Percentiles rank a stretch among this genome's conserved stretches.
Evolutionary conservation across 2,888 invertebrate genomes (phyloP).

Genomic region (Dynastes hyllus): DNA sequence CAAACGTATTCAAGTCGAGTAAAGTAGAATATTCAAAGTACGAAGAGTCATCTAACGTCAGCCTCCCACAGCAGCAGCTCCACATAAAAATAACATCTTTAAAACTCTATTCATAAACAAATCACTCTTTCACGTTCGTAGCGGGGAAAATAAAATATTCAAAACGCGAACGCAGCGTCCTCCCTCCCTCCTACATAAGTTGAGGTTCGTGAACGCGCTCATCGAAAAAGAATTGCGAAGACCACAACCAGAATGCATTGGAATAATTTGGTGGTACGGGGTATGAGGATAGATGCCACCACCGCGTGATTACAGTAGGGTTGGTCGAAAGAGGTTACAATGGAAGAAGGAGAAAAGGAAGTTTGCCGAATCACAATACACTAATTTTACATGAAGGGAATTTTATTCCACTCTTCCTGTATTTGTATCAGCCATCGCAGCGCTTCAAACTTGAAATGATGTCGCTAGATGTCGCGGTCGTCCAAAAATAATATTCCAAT

Average conservation of each 20-base stretch:
- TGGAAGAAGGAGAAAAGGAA: not conserved
- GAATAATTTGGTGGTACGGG: not conserved
- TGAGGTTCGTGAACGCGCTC: not conserved
- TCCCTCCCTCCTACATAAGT: not conserved
- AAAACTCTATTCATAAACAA: constrained; percentile 15
- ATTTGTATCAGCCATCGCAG: not conserved
- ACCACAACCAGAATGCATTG: not conserved
- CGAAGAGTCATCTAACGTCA: no score
- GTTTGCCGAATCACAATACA: constrained; percentile 13
- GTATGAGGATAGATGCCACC: not conserved
- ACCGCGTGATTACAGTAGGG: no score
- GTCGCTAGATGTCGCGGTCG: not conserved
- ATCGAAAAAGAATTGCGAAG: constrained; percentile 11
- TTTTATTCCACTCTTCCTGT: constrained; percentile 6
- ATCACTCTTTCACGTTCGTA: not conserved
- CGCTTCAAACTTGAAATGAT: not conserved
- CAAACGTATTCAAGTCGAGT: no score
- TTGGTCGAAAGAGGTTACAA: not conserved
- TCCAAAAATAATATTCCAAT: constrained; percentile 26
- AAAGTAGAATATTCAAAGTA: no score
- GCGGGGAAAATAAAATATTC: not conserved
- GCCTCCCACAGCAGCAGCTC: no score
- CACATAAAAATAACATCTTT: constrained; percentile 1
- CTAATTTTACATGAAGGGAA: constrained; percentile 15
- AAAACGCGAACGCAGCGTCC: not conserved